Base-by-base conservation (phyloP, 2,113 vertebrate species). In the Rafetus swinhoei region DNA sequence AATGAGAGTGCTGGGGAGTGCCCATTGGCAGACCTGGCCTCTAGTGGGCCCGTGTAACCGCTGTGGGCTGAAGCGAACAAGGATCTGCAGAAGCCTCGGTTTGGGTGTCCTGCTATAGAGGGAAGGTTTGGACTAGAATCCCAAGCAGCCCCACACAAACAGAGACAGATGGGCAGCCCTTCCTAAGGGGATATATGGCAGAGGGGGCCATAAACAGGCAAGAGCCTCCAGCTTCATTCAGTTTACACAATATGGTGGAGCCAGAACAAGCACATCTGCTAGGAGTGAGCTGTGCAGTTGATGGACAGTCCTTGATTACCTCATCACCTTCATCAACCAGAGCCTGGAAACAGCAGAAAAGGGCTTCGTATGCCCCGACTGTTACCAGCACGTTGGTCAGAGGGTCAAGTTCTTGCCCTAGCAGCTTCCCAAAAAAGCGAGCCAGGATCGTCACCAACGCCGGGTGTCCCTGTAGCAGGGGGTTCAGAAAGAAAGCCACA, bases 321-420 rank as follows among this genome's bases (percentile, higher is more conserved):
- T 99, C 99, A 53, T 99, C 99, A 0, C 98, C 99, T 92, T 99
- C 97, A 4, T 99, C 98, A 83, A 99, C 94, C 7, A 99, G 94
- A 55, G 99, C 99, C 95, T 99, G 99, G 96, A 99, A 99, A 27
- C 98, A 97, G 90, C 98, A 98, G 97, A 99, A 99, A n/a, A 99
- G 98, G 22, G 99, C 98, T 85, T 99, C 98, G 54, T 99, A 99
- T 1, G 99, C 99, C 8, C 99, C 99, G 9, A 99, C 99, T 0
- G 99, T 99, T 95, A 99, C 99, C 95, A 99, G 95, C 94, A 99
- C 97, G 1, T 99, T 98, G 56, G 98, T 97, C 60, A 98, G 72
- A 0, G 99, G 98, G 92, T 99, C 97, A 5, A 99, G 94, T 12
- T 99, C 98, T 91, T 77, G 98, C 52, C 97, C 98, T 35, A 99